Evolutionary conservation across 2,797 vertebrate genomes (phyloP), one percentile per base, ranked within the genome.

Genomic region (Muraenolepis orangiensis): DNA sequence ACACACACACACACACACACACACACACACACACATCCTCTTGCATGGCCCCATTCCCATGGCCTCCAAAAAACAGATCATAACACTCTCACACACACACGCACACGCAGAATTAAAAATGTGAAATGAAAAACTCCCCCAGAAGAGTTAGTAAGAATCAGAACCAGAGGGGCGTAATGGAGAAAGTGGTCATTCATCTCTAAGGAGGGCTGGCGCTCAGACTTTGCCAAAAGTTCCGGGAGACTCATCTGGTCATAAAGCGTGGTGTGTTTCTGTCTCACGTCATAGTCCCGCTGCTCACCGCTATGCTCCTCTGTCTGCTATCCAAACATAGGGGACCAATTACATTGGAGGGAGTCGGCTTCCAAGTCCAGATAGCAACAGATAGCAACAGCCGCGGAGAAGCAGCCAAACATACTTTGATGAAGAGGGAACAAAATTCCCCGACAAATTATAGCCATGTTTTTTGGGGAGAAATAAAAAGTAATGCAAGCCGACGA

Each of bases 81-180:
- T 23, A 23, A 57, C 51, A 57, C 51, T n/a, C 18, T n/a, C 51
- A 57, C 20, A 57, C 18, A 57, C 51, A 57, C 20, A 57, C 7
- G 23, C 51, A 57, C 11, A 57, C 4, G 7, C 5, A 20, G 20
- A 5, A 34, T 34, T 34, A 34, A 82, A 76, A 79, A 67, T 77
- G 81, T 75, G 69, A n/a, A 69, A 78, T 81, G 83, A 74, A 32
- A 80, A 80, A 83, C 73, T 66, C 29, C 38, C 38, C 76, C 66
- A 20, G 77, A 69, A 42, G 72, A 42, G 30, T 64, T 61, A 5
- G 66, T 75, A 29, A 66, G 66, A 70, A 73, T 28, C 57, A 57
- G 67, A 74, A 73, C 71, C n/a, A 36, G 34, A 38, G 66, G 42
- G 14, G 38, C 29, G 71, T 38, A 51, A 69, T 40, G 23, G 28